These are phyloP conservation scores for Bettongia penicillata DNA, from an alignment of 2,113 vertebrate genomes.

Conservation along the genomic window DNA sequence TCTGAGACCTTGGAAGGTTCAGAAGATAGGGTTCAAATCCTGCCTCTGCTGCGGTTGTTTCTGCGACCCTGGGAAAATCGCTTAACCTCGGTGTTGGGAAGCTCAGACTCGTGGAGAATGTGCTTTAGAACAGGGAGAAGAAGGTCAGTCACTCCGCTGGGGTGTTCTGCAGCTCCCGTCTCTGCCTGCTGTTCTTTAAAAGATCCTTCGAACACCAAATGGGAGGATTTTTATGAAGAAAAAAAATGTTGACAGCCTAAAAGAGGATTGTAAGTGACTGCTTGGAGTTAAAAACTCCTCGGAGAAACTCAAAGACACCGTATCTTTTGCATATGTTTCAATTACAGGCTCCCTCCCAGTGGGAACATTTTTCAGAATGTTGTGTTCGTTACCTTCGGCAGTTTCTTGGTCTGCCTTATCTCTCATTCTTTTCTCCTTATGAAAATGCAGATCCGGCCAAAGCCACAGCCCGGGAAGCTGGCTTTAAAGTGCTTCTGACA, in stretches of 20 bases:
- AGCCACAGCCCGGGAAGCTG: conserved; percentile 60
- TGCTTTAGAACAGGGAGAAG: not conserved
- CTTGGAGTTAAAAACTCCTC: conserved; percentile 36
- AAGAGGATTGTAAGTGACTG: not conserved
- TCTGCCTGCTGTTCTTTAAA: conserved; percentile 28
- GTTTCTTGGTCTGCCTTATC: conserved; percentile 65
- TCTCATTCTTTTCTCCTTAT: conserved; percentile 55
- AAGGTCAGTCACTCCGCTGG: not conserved
- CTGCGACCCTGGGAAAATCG: not conserved
- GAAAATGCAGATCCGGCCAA: conserved; percentile 60
- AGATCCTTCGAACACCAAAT: conserved; percentile 46
- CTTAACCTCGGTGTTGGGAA: not conserved
- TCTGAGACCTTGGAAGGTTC: not conserved
- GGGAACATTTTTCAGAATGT: conserved; percentile 59
- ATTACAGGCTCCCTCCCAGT: conserved; percentile 40
- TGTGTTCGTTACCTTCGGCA: conserved; percentile 28
- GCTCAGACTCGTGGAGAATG: not conserved
- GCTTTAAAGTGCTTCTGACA: conserved; percentile 64
- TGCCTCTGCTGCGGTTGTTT: not conserved
- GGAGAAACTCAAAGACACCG: conserved; percentile 49
- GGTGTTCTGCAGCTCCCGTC: not conserved
- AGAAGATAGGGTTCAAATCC: not conserved
- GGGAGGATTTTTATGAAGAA: conserved; percentile 51
- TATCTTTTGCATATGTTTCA: conserved; percentile 37
- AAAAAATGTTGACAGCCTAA: conserved; percentile 48